Percentiles rank a stretch among this genome's conserved stretches.
Conservation (phyloP, 2,113 vertebrate species). For the Tiliqua scincoides region DNA sequence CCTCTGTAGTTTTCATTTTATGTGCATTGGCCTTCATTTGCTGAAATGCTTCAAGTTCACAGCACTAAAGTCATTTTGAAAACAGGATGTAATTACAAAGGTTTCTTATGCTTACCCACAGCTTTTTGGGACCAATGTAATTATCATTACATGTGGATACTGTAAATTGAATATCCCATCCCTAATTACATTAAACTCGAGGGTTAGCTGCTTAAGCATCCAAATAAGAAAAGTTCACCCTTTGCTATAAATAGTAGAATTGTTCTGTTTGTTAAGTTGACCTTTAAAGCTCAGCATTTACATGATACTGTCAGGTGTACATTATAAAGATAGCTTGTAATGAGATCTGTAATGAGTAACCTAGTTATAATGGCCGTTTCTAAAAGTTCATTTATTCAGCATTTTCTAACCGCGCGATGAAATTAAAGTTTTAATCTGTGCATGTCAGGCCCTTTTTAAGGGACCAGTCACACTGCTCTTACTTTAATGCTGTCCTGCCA, state of each 20-base stretch:
- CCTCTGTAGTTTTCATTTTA: slow-evolving; percentile 74
- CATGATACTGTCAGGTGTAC: slow-evolving; percentile 76
- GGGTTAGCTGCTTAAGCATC: slow-evolving; percentile 79
- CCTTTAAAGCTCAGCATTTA: slow-evolving; percentile 76
- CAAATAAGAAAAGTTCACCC: slow-evolving; percentile 80
- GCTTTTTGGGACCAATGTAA: slow-evolving; percentile 84
- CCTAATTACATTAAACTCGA: slow-evolving; percentile 84
- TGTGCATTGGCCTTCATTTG: slow-evolving; percentile 85
- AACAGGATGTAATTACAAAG: slow-evolving; percentile 83
- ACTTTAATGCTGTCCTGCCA: slow-evolving; percentile 38
- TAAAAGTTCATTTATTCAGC: slow-evolving; percentile 77
- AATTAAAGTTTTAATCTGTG: slow-evolving; percentile 65
- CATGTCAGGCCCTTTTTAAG: slow-evolving; percentile 54
- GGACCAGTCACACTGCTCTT: slow-evolving; percentile 26
- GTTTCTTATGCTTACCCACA: slow-evolving; percentile 85
- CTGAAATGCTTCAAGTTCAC: slow-evolving; percentile 83
- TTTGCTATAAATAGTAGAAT: slow-evolving; percentile 81
- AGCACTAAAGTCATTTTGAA: slow-evolving; percentile 76
- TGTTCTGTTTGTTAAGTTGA: slow-evolving; percentile 78
- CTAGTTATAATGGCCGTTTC: slow-evolving; percentile 76
- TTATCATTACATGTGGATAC: slow-evolving; percentile 87
- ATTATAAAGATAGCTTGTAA: slow-evolving; percentile 78
- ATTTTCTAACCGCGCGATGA: slow-evolving; percentile 60
- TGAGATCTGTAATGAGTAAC: slow-evolving; percentile 82
- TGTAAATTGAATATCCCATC: slow-evolving; percentile 87